Evolutionary conservation across 2,888 invertebrate species (phyloP), one percentile per base, ranked within the genome.

Genomic region (Caenorhabditis plicata): DNA sequence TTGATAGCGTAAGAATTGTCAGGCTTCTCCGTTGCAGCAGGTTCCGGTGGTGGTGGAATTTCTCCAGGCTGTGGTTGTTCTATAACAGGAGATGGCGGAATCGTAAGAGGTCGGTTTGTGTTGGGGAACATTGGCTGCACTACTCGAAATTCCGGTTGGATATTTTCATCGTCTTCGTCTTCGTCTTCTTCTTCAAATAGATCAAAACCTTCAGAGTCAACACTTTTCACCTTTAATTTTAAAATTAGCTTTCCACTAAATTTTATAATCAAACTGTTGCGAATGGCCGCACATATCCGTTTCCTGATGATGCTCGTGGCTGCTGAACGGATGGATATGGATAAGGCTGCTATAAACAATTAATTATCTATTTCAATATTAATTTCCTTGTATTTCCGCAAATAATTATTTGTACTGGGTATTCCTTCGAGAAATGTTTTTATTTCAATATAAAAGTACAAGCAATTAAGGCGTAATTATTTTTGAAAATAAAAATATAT

Each of bases 1-100:
- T 77, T 77, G 48, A 77, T 71, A 31, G 70, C 74, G 53, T 71
- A 74, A 27, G 62, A 48, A 32, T 60, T 51, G 27, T 60, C 63
- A 4, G 63, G 63, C 20, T 62, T 64, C 23, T 63, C 64, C 4
- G 67, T 53, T 5, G 33, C 33, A 42, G 26, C 35, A 31, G 53
- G 44, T 19, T 41, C 36, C 31, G 45, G 43, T 22, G 44, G 40
- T 32, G 55, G 56, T 17, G 56, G 56, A 20, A 55, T 20, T 1
- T 55, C 36, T 23, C 55, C 62, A 0, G 51, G 47, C 25, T 45
- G 36, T 0, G n/a, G n/a, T n/a, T n/a, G n/a, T n/a, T n/a, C n/a
- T n/a, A n/a, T n/a, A n/a, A n/a, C n/a, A n/a, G n/a, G n/a, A n/a
- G n/a, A n/a, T 42, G 27, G 26, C 13, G n/a, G 17, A 15, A 13